These are phyloP conservation scores for Mantis religiosa DNA, from an alignment of 2,888 invertebrate species.

Conservation along the genomic window DNA sequence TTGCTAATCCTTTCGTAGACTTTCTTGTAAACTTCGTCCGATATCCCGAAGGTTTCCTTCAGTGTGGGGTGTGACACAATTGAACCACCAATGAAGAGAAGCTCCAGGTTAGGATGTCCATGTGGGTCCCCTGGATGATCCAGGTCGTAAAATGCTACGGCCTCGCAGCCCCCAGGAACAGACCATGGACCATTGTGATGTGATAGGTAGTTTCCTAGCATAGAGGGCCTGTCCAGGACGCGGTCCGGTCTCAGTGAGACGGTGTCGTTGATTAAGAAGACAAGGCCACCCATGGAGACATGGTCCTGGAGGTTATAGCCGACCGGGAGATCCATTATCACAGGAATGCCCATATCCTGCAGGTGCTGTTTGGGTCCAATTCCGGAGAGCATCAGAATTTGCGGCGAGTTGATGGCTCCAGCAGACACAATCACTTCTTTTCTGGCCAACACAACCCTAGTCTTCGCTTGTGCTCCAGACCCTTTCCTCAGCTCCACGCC, in stretches of 20 bases:
- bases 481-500: constrained; percentile 55
- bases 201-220: constrained; percentile 49
- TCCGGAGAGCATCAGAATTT: constrained; percentile 75
- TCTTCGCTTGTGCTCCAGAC: constrained; percentile 26
- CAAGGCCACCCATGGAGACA: constrained; percentile 59
- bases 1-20: constrained; percentile 47
- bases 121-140: constrained; percentile 52
- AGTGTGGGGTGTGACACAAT: constrained; percentile 49
- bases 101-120: constrained; percentile 62
- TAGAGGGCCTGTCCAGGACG: constrained; percentile 40
- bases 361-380: constrained; percentile 63
- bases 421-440: constrained; percentile 73
- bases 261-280: constrained; percentile 48
- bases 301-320: constrained; percentile 70
- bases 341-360: constrained; percentile 41
- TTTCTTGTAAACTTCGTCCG: constrained; percentile 43
- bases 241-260: constrained; percentile 35
- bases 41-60: constrained; percentile 40
- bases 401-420: constrained; percentile 73
- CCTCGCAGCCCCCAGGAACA: constrained; percentile 64
- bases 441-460: constrained; percentile 54
- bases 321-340: constrained; percentile 55
- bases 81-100: constrained; percentile 56
- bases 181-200: constrained; percentile 56
- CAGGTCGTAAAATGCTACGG: constrained; percentile 60